A percentile compares a stretch with the other conserved stretches of the same genome.
Conservation (phyloP, 2,113 vertebrate genomes). For the Clarias batrachus region DNA sequence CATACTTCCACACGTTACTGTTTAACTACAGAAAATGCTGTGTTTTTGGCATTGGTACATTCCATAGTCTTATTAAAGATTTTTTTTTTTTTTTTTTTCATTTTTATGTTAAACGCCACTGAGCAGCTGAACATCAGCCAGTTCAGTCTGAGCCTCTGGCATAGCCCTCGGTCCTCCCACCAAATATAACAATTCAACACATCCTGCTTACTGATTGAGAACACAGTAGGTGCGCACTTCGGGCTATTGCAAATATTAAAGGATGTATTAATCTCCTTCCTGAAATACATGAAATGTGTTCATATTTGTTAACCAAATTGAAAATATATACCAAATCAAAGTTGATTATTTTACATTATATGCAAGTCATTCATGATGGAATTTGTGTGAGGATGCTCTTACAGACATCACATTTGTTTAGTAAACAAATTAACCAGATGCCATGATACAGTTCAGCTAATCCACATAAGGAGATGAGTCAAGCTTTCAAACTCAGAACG, state of each 20-base stretch:
- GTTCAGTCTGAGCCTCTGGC: constrained; percentile 36
- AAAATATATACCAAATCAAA: not conserved
- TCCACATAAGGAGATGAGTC: constrained; percentile 1
- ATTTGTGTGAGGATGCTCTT: not conserved
- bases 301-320: not conserved
- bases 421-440: constrained; percentile 19
- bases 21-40: not conserved
- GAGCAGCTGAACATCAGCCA: constrained; percentile 4
- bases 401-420: not conserved
- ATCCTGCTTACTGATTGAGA: constrained; percentile 16
- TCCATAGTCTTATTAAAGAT: constrained; percentile 9
- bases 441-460: not conserved
- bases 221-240: constrained; percentile 33
- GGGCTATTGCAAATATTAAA: constrained; percentile 41
- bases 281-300: not conserved
- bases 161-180: constrained; percentile 34
- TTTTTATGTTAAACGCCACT: constrained; percentile 7
- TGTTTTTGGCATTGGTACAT: not conserved
- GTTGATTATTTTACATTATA: not conserved
- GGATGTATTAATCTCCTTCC: not conserved
- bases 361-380: not conserved
- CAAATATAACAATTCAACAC: not conserved
- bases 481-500: constrained; percentile 30
- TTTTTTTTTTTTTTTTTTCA: not conserved
- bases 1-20: not conserved